Evolutionary conservation across 2,888 invertebrate species (phyloP).

Genomic region (Bellardia pandia): DNA sequence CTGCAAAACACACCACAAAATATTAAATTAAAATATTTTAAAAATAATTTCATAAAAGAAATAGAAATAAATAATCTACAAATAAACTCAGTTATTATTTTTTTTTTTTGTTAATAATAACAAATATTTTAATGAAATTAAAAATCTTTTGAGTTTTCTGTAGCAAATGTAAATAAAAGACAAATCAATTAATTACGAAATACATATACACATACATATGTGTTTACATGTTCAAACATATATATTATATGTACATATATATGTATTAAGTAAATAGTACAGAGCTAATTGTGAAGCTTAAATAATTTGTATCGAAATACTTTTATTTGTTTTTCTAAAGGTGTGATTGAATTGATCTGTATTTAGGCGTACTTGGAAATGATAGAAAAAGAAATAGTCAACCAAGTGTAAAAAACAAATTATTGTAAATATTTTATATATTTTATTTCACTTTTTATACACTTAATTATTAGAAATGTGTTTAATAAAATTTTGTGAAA

Average conservation of each 20-base stretch:
- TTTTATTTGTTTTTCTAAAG: conserved; percentile 15
- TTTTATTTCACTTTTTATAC: neutral
- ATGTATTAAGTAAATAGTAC: neutral
- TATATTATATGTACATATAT: neutral
- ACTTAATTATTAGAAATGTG: too few species aligned
- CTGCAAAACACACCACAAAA: conserved; percentile 23
- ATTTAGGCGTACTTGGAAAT: conserved; percentile 56
- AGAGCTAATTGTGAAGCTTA: conserved; percentile 30
- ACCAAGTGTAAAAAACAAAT: neutral
- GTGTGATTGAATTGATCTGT: neutral
- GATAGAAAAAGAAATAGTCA: conserved; percentile 30
- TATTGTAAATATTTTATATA: neutral
- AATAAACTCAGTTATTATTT: conserved; percentile 18
- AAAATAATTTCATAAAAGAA: neutral
- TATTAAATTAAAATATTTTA: conserved; percentile 36
- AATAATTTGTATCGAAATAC: conserved; percentile 25
- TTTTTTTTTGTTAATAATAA: neutral
- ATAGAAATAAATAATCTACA: conserved; percentile 23
- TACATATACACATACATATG: neutral
- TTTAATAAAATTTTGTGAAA: too few species aligned
- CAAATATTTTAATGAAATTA: conserved; percentile 17
- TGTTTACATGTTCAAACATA: neutral
- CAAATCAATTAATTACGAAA: conserved; percentile 47
- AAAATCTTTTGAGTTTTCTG: conserved; percentile 1
- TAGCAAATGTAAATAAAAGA: conserved; percentile 32